Base-by-base conservation (phyloP, 2,113 vertebrate species). In the Callaeas wilsoni region DNA sequence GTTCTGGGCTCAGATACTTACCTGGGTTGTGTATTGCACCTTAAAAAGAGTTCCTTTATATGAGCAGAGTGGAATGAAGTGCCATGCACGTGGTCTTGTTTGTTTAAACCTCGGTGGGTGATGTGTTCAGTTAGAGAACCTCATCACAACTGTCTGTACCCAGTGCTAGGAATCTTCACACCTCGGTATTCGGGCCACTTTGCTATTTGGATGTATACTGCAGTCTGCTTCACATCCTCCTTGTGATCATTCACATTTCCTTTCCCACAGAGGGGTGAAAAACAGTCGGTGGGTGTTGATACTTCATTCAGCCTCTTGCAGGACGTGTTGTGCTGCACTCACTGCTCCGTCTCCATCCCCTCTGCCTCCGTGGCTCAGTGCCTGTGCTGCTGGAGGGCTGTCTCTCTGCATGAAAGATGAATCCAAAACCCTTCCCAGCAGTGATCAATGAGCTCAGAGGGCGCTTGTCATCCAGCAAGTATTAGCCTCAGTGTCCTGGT, bases 361-460 rank as follows among this genome's bases (percentile, higher is more conserved):
- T 62, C 68, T 83, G 70, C 50, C 64, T 35, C 27, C 12, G 30
- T 90, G 78, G 85, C 70, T 91, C 56, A 52, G 68, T 74, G 91
- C 64, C 88, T 86, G 46, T 86, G 87, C 92, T 95, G 76, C 82
- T 92, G 67, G 47, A 93, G 79, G 23, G 52, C 85, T 88, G 59
- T 86, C 55, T 74, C 44, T 62, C 59, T 84, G 42, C 53, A 37
- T 90, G 85, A 94, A 63, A 92, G 47, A 87, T 90, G 35, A 92
- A 84, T 89, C 85, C 92, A 88, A 77, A 95, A 67, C 78, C 68
- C 59, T 95, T 85, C 60, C 68, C 90, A 90, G 63, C 90, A 94
- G 75, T 56, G 79, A 96, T 95, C 90, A 93, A 21, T 80, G 83
- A 89, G 69, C 92, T 94, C 85, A 74, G 79, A 90, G 88, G 79